Conservation (phyloP, 2,888 invertebrate species). For the Synergus umbraculus region DNA sequence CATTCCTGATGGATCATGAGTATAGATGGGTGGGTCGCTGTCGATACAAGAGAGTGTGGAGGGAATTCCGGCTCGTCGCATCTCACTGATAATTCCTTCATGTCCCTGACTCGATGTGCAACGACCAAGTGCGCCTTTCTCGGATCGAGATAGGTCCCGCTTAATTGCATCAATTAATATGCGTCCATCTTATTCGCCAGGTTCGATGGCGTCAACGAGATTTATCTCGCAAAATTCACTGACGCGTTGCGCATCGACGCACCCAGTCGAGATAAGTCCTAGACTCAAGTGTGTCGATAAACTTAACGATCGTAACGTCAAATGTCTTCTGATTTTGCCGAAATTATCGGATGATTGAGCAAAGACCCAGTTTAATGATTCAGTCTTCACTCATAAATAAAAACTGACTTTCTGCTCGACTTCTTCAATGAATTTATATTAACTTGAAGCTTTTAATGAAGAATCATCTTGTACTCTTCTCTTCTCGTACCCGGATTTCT, state of each 20-base stretch:
- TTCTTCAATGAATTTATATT: not conserved
- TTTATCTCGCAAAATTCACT: conserved; percentile 23
- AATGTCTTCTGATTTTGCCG: not conserved
- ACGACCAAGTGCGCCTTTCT: conserved; percentile 46
- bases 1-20: conserved; percentile 19
- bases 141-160: conserved; percentile 48
- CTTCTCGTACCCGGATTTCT: too few relatives aligned
- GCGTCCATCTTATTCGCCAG: conserved; percentile 45
- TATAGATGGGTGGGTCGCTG: conserved; percentile 12
- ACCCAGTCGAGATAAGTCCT: conserved; percentile 20
- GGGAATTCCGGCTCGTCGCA: conserved; percentile 28
- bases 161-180: conserved; percentile 57
- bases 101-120: conserved; percentile 44
- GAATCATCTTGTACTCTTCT: too few relatives aligned
- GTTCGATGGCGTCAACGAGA: conserved; percentile 27
- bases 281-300: not conserved
- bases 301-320: not conserved
- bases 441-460: too few relatives aligned
- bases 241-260: conserved; percentile 7
- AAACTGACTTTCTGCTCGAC: not conserved
- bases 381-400: not conserved
- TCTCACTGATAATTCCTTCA: conserved; percentile 37
- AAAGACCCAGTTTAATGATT: not conserved
- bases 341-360: not conserved
- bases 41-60: conserved; percentile 24